Percentiles rank a stretch among this genome's conserved stretches.
Conservation (phyloP, 2,113 vertebrate genomes). For the Stomatorhinus ivindoensis region DNA sequence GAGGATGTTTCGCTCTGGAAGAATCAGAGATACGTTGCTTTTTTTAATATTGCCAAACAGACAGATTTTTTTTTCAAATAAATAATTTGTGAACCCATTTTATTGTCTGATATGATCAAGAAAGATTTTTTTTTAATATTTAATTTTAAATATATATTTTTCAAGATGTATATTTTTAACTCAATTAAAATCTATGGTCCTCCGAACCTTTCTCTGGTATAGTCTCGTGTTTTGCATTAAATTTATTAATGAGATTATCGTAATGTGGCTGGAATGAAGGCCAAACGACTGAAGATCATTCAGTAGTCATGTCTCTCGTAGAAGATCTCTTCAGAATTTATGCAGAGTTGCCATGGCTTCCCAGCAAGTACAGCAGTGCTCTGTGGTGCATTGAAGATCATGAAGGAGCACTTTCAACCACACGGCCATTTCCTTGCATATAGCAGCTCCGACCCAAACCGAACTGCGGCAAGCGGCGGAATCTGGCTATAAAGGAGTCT, state of each 20-base stretch:
- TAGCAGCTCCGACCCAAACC: background rate
- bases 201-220: background rate
- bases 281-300: background rate
- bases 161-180: background rate
- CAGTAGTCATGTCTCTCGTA: background rate
- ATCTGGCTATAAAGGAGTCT: background rate
- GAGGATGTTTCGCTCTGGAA: background rate
- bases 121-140: background rate
- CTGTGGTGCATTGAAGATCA: background rate
- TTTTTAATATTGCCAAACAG: background rate
- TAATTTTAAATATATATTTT: background rate
- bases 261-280: background rate
- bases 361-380: background rate
- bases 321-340: background rate
- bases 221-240: background rate
- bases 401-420: background rate
- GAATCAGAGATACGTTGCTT: background rate
- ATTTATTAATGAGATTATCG: background rate
- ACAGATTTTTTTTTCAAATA: background rate
- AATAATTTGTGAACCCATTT: background rate
- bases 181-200: background rate
- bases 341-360: background rate
- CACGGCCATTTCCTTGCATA: background rate
- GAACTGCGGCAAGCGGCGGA: background rate
- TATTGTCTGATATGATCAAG: background rate